phyloP scores from a whole-genome alignment of 2,888 invertebrate genomes.

The Stenurella melanura region DNA sequence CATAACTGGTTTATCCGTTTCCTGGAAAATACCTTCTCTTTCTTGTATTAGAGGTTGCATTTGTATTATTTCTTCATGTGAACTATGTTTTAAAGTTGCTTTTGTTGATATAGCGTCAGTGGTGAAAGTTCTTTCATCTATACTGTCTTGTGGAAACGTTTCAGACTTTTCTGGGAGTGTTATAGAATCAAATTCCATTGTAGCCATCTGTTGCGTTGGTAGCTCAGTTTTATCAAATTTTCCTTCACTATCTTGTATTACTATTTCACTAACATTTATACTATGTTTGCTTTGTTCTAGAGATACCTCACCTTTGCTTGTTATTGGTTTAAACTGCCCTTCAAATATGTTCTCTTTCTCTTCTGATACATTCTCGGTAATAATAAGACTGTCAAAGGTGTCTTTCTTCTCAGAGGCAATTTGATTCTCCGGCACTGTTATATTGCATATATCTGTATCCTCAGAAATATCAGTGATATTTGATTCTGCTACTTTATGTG shows the following conservation, averaged over 20 bases:
- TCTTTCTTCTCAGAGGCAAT: slow-evolving; percentile 72
- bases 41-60: slow-evolving; percentile 68
- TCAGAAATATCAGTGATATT: slow-evolving; percentile 64
- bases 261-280: slow-evolving; percentile 69
- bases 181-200: slow-evolving; percentile 68
- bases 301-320: slow-evolving; percentile 72
- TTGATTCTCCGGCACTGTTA: slow-evolving; percentile 58
- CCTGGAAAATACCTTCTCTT: slow-evolving; percentile 63
- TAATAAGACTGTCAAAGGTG: slow-evolving; percentile 72
- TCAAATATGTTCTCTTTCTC: slow-evolving; percentile 75
- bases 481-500: slow-evolving; percentile 71
- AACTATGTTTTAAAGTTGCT: slow-evolving; percentile 66
- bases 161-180: slow-evolving; percentile 71
- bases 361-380: slow-evolving; percentile 72
- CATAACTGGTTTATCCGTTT: slow-evolving; percentile 50
- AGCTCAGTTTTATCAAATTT: slow-evolving; percentile 58
- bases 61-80: slow-evolving; percentile 66
- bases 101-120: slow-evolving; percentile 46
- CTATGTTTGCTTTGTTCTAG: slow-evolving; percentile 75
- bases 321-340: slow-evolving; percentile 73
- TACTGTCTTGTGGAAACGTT: slow-evolving; percentile 53
- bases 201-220: slow-evolving; percentile 68
- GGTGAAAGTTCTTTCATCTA: slow-evolving; percentile 41
- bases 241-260: slow-evolving; percentile 68
- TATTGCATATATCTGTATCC: slow-evolving; percentile 59